Evolutionary conservation across 2,113 vertebrate genomes (phyloP).

Genomic region (Tragelaphus buxtoni): DNA sequence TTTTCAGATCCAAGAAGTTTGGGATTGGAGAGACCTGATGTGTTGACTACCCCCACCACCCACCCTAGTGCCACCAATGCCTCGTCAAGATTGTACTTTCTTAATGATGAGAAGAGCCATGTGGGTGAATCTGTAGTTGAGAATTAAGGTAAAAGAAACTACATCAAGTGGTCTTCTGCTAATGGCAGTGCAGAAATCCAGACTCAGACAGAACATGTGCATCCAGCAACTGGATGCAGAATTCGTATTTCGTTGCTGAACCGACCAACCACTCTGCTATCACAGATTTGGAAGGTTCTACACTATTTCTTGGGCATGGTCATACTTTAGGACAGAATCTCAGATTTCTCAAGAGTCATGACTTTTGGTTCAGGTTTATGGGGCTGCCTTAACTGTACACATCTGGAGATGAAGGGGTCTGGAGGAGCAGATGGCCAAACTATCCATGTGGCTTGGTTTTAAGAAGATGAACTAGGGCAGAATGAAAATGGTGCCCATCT

Average conservation of each 20-base stretch:
- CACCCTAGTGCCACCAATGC: neutral
- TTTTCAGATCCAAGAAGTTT: neutral
- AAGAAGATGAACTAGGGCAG: neutral
- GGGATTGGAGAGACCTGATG: neutral
- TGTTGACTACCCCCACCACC: neutral
- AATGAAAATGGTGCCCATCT: neutral
- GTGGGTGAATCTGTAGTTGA: neutral
- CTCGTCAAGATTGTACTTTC: neutral
- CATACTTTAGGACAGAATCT: neutral
- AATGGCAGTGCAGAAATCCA: neutral
- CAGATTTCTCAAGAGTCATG: neutral
- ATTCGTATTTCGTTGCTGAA: accelerated
- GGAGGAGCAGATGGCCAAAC: neutral
- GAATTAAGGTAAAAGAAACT: neutral
- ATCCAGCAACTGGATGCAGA: neutral
- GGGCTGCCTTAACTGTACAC: neutral
- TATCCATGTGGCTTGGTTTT: accelerated
- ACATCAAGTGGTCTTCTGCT: neutral
- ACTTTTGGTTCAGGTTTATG: neutral
- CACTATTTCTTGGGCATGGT: neutral
- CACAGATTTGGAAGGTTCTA: neutral
- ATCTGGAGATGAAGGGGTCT: neutral
- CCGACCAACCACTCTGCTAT: neutral
- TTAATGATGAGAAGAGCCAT: neutral
- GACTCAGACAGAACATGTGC: accelerated